These are phyloP conservation scores for Drosophila setifemur DNA, from an alignment of 1,140 invertebrate species.

Conservation along the genomic window DNA sequence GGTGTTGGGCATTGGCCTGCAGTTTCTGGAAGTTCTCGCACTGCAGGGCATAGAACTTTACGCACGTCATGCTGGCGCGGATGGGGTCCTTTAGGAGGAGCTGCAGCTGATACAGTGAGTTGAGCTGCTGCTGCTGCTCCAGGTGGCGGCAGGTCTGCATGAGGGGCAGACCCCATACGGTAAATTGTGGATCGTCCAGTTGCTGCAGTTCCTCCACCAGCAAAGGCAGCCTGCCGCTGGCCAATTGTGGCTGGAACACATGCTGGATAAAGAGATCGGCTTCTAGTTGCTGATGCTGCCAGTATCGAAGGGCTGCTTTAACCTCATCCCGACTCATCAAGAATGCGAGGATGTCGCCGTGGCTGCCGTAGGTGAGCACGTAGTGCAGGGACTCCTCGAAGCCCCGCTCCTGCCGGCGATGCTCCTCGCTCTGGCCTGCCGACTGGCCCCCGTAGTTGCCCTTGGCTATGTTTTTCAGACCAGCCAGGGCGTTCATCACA, in stretches of 20 bases:
- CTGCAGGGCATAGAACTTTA: conserved; percentile 86
- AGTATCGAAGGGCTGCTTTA: conserved; percentile 85
- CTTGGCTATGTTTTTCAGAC: conserved; percentile 84
- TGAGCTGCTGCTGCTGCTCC: conserved; percentile 85
- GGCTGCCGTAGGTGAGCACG: conserved; percentile 87
- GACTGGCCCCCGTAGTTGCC: conserved; percentile 82
- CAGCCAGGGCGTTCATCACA: conserved; percentile 84
- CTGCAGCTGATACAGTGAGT: conserved; percentile 88
- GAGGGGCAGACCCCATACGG: conserved; percentile 87
- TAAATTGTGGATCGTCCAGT: conserved; percentile 85
- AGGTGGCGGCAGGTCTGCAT: conserved; percentile 86
- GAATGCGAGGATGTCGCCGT: conserved; percentile 87
- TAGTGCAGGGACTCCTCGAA: conserved; percentile 90
- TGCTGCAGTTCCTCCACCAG: conserved; percentile 85
- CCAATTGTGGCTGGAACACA: conserved; percentile 87
- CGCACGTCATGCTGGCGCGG: conserved; percentile 89
- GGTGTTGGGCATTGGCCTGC: conserved; percentile 83
- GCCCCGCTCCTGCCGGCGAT: conserved; percentile 83
- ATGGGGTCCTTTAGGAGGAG: conserved; percentile 87
- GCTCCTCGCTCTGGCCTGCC: conserved; percentile 76
- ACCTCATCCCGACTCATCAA: conserved; percentile 86
- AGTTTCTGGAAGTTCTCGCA: conserved; percentile 85
- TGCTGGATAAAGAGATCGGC: conserved; percentile 88
- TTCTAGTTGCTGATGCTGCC: conserved; percentile 86
- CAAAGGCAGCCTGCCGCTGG: conserved; percentile 85